phyloP scores from a whole-genome alignment of 2,797 vertebrate species.

The Vultur gryphus region DNA sequence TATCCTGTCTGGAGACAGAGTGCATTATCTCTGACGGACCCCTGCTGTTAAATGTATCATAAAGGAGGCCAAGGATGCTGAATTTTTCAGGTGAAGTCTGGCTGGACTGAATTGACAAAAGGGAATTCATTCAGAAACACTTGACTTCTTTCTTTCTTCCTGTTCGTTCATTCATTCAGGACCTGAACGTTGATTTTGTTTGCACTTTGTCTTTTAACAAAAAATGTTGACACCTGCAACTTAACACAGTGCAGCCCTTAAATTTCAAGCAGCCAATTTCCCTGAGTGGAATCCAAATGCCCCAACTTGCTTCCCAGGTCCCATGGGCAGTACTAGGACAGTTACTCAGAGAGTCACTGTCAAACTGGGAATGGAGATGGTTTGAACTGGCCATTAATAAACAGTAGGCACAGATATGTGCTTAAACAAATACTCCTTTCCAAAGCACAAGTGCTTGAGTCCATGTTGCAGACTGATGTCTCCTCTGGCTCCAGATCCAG shows the following conservation, averaged over 20 bases:
- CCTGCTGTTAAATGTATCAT: background rate
- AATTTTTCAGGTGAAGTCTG: conserved; percentile 7
- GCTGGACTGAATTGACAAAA: background rate
- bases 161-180: background rate
- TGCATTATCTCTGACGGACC: background rate
- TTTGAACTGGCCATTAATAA: background rate
- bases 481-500: background rate
- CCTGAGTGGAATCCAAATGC: background rate
- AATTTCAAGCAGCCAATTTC: background rate
- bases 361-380: background rate
- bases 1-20: background rate
- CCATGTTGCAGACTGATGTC: background rate
- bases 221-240: background rate
- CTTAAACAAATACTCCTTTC: background rate
- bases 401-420: background rate
- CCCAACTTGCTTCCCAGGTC: background rate
- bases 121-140: background rate
- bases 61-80: background rate
- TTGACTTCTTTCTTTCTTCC: background rate
- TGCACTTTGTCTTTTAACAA: background rate
- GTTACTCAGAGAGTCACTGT: background rate
- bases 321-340: background rate
- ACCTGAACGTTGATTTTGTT: background rate
- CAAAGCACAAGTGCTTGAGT: background rate
- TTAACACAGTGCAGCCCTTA: background rate